Base-by-base conservation (phyloP, 2,888 invertebrate species). In the Hirtodrosophila alboralis region DNA sequence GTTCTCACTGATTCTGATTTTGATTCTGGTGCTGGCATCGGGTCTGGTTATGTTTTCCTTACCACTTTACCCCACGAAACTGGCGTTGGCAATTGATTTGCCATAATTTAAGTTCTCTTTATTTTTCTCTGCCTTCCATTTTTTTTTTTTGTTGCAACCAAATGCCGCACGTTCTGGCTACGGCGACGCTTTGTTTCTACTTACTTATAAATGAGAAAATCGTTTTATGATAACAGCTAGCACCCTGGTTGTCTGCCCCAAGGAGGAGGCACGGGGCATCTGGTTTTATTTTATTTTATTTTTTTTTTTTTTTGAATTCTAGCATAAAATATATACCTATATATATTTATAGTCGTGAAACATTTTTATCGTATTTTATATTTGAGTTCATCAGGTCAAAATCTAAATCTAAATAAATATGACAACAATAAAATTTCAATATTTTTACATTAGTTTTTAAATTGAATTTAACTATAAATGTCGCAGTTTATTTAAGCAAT, bases 61-160 rank as follows among this genome's bases (percentile, higher is more conserved):
- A 37, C 53, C 67, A 58, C 63, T 54, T 51, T 56, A n/a, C n/a
- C n/a, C 53, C 27, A 26, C 14, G 45, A 41, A 36, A 61, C 49
- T 45, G 52, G 52, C 41, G 47, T 51, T 62, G 62, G 49, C 87
- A 89, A 89, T 89, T 89, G 89, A 89, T 89, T 89, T 89, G 84
- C 81, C 87, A 89, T 89, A 88, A 89, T 88, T 88, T 87, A 85
- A 79, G 76, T 85, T 87, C 27, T 34, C 26, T 16, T 34, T 30
- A 34, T 33, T 38, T 36, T n/a, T n/a, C n/a, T n/a, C n/a, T n/a
- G n/a, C n/a, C n/a, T n/a, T n/a, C n/a, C n/a, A n/a, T n/a, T n/a
- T n/a, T n/a, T n/a, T n/a, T n/a, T 41, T 33, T 37, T 41, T 47
- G 36, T 56, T 45, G 27, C 43, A 27, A 27, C 53, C 27, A 54